These are phyloP conservation scores for Endomychus coccineus DNA, from an alignment of 2,888 invertebrate species.

Conservation along the genomic window DNA sequence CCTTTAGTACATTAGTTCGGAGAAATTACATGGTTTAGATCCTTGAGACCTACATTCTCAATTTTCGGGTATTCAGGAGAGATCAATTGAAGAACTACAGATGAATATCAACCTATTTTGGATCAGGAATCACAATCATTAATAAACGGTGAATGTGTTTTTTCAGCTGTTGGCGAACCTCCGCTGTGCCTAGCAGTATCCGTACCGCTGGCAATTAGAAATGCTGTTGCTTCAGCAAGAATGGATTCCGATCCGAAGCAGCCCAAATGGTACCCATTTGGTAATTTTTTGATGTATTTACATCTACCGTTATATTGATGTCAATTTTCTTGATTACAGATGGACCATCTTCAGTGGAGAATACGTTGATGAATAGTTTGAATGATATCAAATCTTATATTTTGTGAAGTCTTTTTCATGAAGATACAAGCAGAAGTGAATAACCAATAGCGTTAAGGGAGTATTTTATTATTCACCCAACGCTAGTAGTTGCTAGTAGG, in stretches of 20 bases:
- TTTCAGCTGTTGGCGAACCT: conserved; percentile 59
- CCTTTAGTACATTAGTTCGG: too few species aligned
- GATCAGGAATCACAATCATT: too few species aligned
- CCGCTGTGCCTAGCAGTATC: conserved; percentile 50
- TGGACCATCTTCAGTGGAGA: conserved; percentile 46
- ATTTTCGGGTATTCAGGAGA: too few species aligned
- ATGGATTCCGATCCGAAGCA: conserved; percentile 24
- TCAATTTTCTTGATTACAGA: conserved; percentile 36
- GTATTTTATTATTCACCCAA: too few species aligned
- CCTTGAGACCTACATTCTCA: too few species aligned
- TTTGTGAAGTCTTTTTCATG: conserved; percentile 25
- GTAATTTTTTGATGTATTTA: conserved; percentile 19
- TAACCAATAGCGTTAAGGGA: too few species aligned
- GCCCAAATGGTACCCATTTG: conserved; percentile 29
- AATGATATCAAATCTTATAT: conserved; percentile 33
- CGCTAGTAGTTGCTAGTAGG: too few species aligned
- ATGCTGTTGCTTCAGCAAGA: conserved; percentile 31
- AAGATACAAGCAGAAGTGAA: too few species aligned
- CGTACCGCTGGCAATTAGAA: conserved; percentile 36
- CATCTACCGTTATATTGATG: background rate
- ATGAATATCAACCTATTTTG: too few species aligned
- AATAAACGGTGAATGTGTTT: too few species aligned
- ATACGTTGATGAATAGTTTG: conserved; percentile 35
- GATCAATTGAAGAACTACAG: too few species aligned
- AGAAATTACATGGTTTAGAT: too few species aligned